Conservation (phyloP, 2,113 vertebrate genomes). For the Synodontis membranacea region DNA sequence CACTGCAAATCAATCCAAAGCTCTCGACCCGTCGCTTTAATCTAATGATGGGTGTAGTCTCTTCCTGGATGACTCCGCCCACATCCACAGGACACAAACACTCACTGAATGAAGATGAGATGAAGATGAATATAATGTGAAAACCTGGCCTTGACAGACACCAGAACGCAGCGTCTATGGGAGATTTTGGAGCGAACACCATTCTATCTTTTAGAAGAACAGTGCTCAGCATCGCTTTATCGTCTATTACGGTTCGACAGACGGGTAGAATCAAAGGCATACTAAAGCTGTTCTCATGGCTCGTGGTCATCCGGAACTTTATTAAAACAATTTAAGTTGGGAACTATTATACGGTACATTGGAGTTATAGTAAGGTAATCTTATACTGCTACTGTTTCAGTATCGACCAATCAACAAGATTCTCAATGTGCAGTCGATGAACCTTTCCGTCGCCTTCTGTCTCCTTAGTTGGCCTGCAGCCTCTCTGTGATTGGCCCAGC, state of each 20-base stretch:
- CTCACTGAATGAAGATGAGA: not conserved
- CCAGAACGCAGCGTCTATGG: not conserved
- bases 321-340: not conserved
- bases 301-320: not conserved
- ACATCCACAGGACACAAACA: not conserved
- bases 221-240: not conserved
- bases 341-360: not conserved
- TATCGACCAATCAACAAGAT: not conserved
- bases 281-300: not conserved
- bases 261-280: not conserved
- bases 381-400: not conserved
- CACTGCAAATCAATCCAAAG: not conserved
- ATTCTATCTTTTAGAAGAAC: not conserved
- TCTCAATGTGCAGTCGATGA: constrained; percentile 18
- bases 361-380: not conserved
- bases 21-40: not conserved
- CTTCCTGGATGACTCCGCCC: not conserved
- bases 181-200: not conserved
- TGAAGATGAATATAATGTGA: not conserved
- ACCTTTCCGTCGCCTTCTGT: constrained; percentile 21
- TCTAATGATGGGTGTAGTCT: not conserved
- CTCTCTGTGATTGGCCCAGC: constrained; percentile 32
- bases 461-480: not conserved
- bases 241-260: not conserved
- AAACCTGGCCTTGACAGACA: not conserved